A percentile compares a stretch with the other conserved stretches of the same genome.
These are phyloP conservation scores for Yponomeuta sedellus DNA, from an alignment of 2,888 invertebrate species.

Conservation along the genomic window DNA sequence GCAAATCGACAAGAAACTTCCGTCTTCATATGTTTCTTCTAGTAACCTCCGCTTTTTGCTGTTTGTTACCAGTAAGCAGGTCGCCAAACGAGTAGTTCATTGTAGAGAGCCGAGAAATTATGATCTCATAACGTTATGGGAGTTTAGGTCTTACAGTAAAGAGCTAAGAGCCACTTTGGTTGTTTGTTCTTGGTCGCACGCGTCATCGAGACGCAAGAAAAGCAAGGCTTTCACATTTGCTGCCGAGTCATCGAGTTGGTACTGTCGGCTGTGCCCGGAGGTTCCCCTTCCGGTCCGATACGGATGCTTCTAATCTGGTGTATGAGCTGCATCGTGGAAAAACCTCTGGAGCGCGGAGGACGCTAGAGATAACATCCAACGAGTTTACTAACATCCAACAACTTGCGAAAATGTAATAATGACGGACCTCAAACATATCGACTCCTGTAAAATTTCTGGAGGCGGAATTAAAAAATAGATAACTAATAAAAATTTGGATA, in stretches of 20 bases:
- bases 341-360: too few relatives aligned
- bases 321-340: too few relatives aligned
- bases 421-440: too few relatives aligned
- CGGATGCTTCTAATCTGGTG: too few relatives aligned
- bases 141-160: neutral
- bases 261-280: too few relatives aligned
- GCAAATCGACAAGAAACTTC: neutral
- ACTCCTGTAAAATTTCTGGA: too few relatives aligned
- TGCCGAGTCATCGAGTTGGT: neutral
- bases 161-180: neutral
- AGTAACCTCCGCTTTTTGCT: neutral
- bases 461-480: too few relatives aligned
- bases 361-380: too few relatives aligned
- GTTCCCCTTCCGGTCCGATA: neutral
- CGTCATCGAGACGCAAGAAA: neutral
- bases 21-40: neutral
- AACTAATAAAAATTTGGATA: too few relatives aligned
- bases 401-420: too few relatives aligned
- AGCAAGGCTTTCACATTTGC: slow-evolving; percentile 1
- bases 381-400: too few relatives aligned
- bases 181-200: neutral
- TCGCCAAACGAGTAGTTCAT: neutral
- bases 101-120: neutral
- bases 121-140: neutral
- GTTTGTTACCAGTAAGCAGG: neutral